Percentiles rank a stretch among this genome's conserved stretches.
Conservation (phyloP, 2,888 invertebrate species). For the Andrena marginata region DNA sequence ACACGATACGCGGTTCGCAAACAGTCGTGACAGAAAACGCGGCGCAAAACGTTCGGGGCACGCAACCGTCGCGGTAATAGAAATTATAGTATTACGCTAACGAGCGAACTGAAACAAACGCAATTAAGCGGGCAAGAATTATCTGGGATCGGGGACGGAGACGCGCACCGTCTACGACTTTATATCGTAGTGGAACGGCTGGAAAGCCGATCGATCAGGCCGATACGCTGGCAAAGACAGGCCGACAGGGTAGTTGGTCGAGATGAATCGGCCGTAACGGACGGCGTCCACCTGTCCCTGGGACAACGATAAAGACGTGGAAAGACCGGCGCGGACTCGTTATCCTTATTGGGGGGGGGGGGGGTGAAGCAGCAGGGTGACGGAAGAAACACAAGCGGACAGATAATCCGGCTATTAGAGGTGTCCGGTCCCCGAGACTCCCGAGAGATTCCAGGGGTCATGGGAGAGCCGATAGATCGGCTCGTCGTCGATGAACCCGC, state of each 20-base stretch:
- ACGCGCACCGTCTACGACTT: slow-evolving; percentile 1
- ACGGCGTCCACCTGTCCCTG: slow-evolving; percentile 52
- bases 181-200: slow-evolving; percentile 10
- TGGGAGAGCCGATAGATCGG: slow-evolving; percentile 79
- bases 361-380: slow-evolving; percentile 54
- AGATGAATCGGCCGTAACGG: slow-evolving; percentile 53
- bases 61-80: slow-evolving; percentile 16
- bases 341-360: slow-evolving; percentile 77
- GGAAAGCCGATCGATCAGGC: slow-evolving; percentile 44
- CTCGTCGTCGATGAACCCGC: slow-evolving; percentile 76
- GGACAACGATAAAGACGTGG: slow-evolving; percentile 62
- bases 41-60: slow-evolving; percentile 10
- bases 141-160: slow-evolving; percentile 20
- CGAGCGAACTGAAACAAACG: slow-evolving; percentile 20
- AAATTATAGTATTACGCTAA: slow-evolving; percentile 16
- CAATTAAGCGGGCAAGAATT: slow-evolving; percentile 22
- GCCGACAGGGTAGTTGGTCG: slow-evolving; percentile 23
- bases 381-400: slow-evolving; percentile 76
- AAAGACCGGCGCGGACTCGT: slow-evolving; percentile 71
- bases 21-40: slow-evolving; percentile 5
- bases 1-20: background rate
- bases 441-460: slow-evolving; percentile 81
- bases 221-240: slow-evolving; percentile 42
- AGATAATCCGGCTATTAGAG: slow-evolving; percentile 85
- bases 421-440: slow-evolving; percentile 72